These are phyloP conservation scores for Pheosia gnoma DNA, from an alignment of 2,888 invertebrate species.

Conservation along the genomic window DNA sequence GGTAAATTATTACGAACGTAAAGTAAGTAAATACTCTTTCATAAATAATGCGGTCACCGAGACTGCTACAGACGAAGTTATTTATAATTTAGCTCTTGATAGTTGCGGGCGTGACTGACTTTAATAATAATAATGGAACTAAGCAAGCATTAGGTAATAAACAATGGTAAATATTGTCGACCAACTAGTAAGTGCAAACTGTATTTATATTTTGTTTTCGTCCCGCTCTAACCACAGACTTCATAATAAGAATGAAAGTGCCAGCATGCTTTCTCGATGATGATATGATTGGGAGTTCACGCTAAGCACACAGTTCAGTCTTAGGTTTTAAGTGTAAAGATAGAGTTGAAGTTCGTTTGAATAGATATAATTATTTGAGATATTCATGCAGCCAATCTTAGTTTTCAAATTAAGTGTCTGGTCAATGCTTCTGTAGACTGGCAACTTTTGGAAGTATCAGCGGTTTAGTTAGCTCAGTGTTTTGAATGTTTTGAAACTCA, in stretches of 20 bases:
- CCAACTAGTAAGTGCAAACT: too few species aligned
- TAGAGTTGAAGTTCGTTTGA: neutral
- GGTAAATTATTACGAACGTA: conserved; percentile 4
- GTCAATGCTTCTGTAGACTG: neutral
- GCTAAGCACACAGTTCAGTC: too few species aligned
- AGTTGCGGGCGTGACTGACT: conserved; percentile 36
- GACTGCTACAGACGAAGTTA: conserved; percentile 22
- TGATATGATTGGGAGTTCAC: too few species aligned
- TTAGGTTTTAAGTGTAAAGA: too few species aligned
- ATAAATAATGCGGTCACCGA: conserved; percentile 34
- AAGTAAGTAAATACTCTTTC: neutral
- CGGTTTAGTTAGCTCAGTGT: neutral
- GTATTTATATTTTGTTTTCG: too few species aligned
- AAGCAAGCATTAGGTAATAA: neutral
- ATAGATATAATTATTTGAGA: too few species aligned
- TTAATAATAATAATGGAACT: conserved; percentile 23
- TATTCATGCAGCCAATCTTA: neutral
- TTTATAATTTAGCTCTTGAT: conserved; percentile 43
- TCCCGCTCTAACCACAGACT: too few species aligned
- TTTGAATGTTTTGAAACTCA: too few species aligned
- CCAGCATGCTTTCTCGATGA: too few species aligned
- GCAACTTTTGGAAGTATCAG: neutral
- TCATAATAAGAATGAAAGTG: too few species aligned
- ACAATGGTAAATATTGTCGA: neutral
- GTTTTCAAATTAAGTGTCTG: neutral